Evolutionary conservation across 2,888 invertebrate genomes (phyloP).

Genomic region (Mycalesis mineus): DNA sequence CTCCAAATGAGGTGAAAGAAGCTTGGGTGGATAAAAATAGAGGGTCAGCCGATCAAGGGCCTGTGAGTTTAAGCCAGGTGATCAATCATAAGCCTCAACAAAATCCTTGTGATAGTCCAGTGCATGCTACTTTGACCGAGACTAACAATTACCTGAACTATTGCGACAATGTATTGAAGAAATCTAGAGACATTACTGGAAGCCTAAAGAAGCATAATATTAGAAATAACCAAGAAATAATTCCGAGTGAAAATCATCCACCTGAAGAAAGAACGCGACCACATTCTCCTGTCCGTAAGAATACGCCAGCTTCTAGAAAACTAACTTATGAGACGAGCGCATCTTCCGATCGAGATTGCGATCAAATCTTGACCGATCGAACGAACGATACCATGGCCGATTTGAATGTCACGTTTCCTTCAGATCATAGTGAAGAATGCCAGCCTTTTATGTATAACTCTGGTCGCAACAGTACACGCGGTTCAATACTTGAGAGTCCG

Average conservation of each 20-base stretch:
- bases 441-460: constrained; percentile 32
- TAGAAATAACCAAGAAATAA: constrained; percentile 23
- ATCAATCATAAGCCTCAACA: constrained; percentile 51
- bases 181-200: constrained; percentile 56
- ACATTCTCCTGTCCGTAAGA: constrained; percentile 45
- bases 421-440: constrained; percentile 56
- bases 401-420: constrained; percentile 67
- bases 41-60: constrained; percentile 46
- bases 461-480: constrained; percentile 30
- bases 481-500: constrained; percentile 33
- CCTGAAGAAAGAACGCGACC: constrained; percentile 44
- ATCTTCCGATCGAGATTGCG: constrained; percentile 56
- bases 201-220: constrained; percentile 48
- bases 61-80: constrained; percentile 66
- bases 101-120: constrained; percentile 38
- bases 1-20: constrained; percentile 54
- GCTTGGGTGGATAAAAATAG: constrained; percentile 57
- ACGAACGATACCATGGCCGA: constrained; percentile 73
- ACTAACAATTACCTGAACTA: constrained; percentile 57
- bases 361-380: constrained; percentile 62
- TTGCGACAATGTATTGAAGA: constrained; percentile 57
- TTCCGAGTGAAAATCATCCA: constrained; percentile 30
- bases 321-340: constrained; percentile 58
- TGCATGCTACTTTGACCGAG: constrained; percentile 51
- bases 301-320: constrained; percentile 42